phyloP scores from a whole-genome alignment of 2,888 invertebrate species.

The Drosophila pegasa region DNA sequence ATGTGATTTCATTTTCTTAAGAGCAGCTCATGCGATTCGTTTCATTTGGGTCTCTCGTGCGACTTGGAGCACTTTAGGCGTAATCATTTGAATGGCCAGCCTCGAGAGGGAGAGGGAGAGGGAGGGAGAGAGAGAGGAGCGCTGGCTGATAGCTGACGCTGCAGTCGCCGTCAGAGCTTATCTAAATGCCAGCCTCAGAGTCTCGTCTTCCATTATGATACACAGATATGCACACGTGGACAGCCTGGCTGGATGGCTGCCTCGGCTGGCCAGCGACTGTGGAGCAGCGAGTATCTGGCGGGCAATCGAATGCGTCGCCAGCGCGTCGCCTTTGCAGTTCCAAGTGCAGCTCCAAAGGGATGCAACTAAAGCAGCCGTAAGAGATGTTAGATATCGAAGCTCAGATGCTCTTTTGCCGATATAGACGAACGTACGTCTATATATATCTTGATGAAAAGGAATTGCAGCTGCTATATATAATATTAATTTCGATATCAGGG shows the following conservation, averaged over 20 bases:
- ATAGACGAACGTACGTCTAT: not conserved
- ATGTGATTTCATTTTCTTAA: slow-evolving; percentile 43
- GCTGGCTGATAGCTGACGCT: slow-evolving; percentile 9
- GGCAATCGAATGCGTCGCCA: slow-evolving; percentile 82
- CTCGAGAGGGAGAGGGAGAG: slow-evolving; percentile 17
- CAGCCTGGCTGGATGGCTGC: slow-evolving; percentile 12
- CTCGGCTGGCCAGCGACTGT: slow-evolving; percentile 7
- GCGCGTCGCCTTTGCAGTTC: slow-evolving; percentile 62
- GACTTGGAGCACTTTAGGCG: slow-evolving; percentile 68
- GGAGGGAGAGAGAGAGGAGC: slow-evolving; percentile 5
- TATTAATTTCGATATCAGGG: too few species aligned
- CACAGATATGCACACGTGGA: slow-evolving; percentile 78
- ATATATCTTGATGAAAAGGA: not conserved
- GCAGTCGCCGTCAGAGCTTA: slow-evolving; percentile 63
- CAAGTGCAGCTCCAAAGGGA: slow-evolving; percentile 20
- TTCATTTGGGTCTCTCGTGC: slow-evolving; percentile 16
- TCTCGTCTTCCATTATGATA: slow-evolving; percentile 86
- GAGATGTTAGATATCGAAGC: slow-evolving; percentile 22
- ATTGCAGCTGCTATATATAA: not conserved
- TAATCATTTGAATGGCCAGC: slow-evolving; percentile 71
- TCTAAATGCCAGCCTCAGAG: slow-evolving; percentile 85
- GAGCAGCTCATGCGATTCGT: slow-evolving; percentile 11
- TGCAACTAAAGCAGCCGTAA: slow-evolving; percentile 32
- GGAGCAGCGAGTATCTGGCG: slow-evolving; percentile 54
- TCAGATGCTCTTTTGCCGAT: slow-evolving; percentile 24